A percentile compares a stretch with the other conserved stretches of the same genome.
Conservation (phyloP, 2,797 vertebrate genomes). For the Xiphophorus birchmanni region DNA sequence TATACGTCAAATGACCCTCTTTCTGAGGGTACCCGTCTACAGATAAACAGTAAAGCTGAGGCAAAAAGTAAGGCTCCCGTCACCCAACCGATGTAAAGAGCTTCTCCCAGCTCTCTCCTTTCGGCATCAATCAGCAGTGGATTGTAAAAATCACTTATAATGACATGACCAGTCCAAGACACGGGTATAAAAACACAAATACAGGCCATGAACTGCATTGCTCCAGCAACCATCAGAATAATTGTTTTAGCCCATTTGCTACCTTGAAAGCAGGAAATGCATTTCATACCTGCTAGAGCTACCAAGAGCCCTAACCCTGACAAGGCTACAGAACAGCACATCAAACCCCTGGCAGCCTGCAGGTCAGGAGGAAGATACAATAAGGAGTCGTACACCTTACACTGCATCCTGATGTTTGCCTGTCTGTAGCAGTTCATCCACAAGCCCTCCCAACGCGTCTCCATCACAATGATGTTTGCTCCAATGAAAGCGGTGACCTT, state of each 20-base stretch:
- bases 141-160: slow-evolving; percentile 90
- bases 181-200: slow-evolving; percentile 87
- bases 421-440: slow-evolving; percentile 94
- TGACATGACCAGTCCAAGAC: slow-evolving; percentile 86
- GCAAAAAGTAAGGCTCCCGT: slow-evolving; percentile 82
- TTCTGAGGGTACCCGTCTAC: slow-evolving; percentile 65
- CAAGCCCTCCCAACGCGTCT: slow-evolving; percentile 91
- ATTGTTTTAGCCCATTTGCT: slow-evolving; percentile 64
- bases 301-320: slow-evolving; percentile 81
- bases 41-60: slow-evolving; percentile 82
- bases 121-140: slow-evolving; percentile 82
- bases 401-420: slow-evolving; percentile 87
- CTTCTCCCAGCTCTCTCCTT: slow-evolving; percentile 90
- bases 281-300: slow-evolving; percentile 83
- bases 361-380: slow-evolving; percentile 86
- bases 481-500: slow-evolving; percentile 91
- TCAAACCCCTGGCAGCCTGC: slow-evolving; percentile 88
- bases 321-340: slow-evolving; percentile 85
- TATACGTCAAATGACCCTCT: slow-evolving; percentile 57
- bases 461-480: slow-evolving; percentile 91
- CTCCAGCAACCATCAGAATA: slow-evolving; percentile 81
- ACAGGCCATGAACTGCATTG: slow-evolving; percentile 83
- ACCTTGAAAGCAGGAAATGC: slow-evolving; percentile 74
- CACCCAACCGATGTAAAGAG: slow-evolving; percentile 93
- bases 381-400: slow-evolving; percentile 89